Evolutionary conservation across 2,797 vertebrate genomes (phyloP), one percentile per base, ranked within the genome.

Genomic region (Pempheris klunzingeri): DNA sequence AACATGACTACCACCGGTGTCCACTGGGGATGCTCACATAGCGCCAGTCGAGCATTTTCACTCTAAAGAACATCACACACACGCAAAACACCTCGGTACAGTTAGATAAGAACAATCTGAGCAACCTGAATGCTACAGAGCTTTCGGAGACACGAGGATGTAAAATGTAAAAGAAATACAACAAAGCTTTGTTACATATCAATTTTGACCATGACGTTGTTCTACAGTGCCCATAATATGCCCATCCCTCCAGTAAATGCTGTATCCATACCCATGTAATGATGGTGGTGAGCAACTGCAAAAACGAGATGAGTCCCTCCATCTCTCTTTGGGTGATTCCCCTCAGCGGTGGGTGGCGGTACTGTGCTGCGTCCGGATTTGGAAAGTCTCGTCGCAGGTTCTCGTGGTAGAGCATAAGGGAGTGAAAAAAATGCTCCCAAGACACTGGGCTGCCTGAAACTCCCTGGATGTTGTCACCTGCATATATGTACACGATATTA

Each of bases 381-480:
- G 98, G 98, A 46, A 99, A 88, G 81, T 99, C 98, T 63, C 96
- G 94, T 38, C 98, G 95, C 85, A 99, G 95, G 88, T 98, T 98
- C 74, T 99, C 97, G 0, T 99, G 97, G 90, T 99, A 99, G 11
- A 99, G 94, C 97, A 99, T 97, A 26, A 99, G 95, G 0, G 98
- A 99, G 83, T 99, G 97, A 86, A 99, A 99, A 71, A 99, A 97
- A 90, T 99, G 98, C 67, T 99, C 98, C 98, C 98, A 99, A 13
- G 97, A 99, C 72, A 99, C 97, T 2, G 97, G 96, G 82, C 96
- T 97, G 71, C 98, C 97, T 0, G 95, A 92, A 22, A 96, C 94
- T 79, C 96, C 97, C 90, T 99, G 97, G 69, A 99, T 96, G 90
- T 98, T 99, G 90, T 99, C 98, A 57, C 89, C 98, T 99, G 81